Evolutionary conservation across 2,113 vertebrate genomes (phyloP), one percentile per base, ranked within the genome.

Genomic region (Pholis gunnellus): DNA sequence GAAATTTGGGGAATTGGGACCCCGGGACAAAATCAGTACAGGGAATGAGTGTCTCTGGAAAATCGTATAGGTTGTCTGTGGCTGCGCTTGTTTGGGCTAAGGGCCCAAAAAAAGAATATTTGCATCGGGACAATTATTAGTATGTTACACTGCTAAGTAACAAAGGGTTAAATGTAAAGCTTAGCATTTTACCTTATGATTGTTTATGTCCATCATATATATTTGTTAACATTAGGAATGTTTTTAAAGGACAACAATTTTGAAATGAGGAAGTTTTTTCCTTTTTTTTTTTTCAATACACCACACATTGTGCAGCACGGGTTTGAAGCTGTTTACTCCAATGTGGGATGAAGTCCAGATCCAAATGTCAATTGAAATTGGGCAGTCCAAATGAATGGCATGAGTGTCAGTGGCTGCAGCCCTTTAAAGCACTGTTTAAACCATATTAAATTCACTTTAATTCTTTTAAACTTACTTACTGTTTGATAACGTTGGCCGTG

Each of bases 391-490:
- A 78, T 81, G 22, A 78, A 42, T 74, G 44, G 29, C 22, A 36
- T 10, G 29, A 15, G 59, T 60, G 66, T 72, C 44, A 6, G 13
- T 75, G 38, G 61, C 70, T 18, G 40, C 18, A 57, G 25, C 59
- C 42, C 48, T 76, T 80, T 70, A 71, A 64, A 72, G 46, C 22
- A 36, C 48, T 75, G 10, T 68, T 75, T 54, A 66, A 59, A 69
- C 71, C 27, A 72, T 67, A 84, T 84, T 64, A 79, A 57, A 76
- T 69, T 69, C 61, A 69, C 29, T 73, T 79, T 17, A 84, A 69
- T 60, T 34, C 46, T n/a, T 72, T 74, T 61, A 71, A 71, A 81
- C 29, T 15, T 57, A 48, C 46, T 72, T 27, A 42, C 40, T 42
- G 40, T 42, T 22, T 59, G 17, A 8, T 72, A 66, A 44, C 60